Conservation (phyloP, 2,113 vertebrate species). For the Vulpes vulpes region DNA sequence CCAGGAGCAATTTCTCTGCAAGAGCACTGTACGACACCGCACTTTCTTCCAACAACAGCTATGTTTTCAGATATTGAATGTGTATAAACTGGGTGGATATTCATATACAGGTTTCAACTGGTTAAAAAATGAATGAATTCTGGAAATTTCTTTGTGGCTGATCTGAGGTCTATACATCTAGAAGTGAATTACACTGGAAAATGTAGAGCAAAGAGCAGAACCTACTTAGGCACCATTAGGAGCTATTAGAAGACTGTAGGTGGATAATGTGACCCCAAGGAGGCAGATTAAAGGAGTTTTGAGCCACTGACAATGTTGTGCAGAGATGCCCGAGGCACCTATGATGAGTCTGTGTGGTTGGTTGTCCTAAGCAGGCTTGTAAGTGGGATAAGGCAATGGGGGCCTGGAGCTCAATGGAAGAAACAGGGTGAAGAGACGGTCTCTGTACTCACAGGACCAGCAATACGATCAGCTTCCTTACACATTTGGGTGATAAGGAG, state of each 20-base stretch:
- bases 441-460: not conserved
- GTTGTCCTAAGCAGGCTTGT: rapidly evolving
- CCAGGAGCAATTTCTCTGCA: not conserved
- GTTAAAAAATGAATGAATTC: not conserved
- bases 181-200: not conserved
- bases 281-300: not conserved
- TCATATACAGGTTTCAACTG: not conserved
- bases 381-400: rapidly evolving
- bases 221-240: too few relatives aligned
- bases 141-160: not conserved
- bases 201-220: not conserved
- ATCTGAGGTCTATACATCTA: not conserved
- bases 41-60: not conserved
- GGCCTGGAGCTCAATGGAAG: not conserved
- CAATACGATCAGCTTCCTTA: not conserved
- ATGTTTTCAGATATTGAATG: not conserved
- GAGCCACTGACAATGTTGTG: too few relatives aligned
- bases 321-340: not conserved
- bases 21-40: rapidly evolving
- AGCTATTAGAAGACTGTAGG: not conserved
- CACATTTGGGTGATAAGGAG: rapidly evolving
- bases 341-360: rapidly evolving
- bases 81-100: not conserved
- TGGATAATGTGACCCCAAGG: not conserved
- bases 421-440: not conserved